Evolutionary conservation across 2,113 vertebrate genomes (phyloP).

Genomic region (Pardalotus punctatus): DNA sequence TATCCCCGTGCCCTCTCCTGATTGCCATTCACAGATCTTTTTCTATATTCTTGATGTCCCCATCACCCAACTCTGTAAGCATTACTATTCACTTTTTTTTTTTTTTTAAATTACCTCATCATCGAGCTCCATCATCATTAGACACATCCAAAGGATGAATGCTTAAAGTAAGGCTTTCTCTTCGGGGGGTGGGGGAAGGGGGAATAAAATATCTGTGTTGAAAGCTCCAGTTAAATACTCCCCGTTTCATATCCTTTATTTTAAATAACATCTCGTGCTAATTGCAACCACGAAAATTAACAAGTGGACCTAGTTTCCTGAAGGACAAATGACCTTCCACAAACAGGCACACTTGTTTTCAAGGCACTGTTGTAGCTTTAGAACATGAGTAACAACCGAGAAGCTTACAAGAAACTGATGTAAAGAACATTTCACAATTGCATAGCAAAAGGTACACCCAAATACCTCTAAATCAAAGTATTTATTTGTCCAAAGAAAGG

Average conservation of each 20-base stretch:
- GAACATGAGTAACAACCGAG: background rate
- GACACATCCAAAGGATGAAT: background rate
- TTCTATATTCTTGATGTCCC: background rate
- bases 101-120: background rate
- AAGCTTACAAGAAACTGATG: background rate
- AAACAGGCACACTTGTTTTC: accelerated
- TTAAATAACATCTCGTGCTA: constrained; percentile 36
- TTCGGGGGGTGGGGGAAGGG: background rate
- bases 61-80: background rate
- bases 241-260: background rate
- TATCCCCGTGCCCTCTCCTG: accelerated
- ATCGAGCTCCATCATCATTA: background rate
- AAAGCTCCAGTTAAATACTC: background rate
- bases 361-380: background rate
- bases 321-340: background rate
- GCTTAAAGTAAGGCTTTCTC: background rate
- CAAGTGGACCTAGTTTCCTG: background rate
- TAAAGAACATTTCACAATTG: background rate
- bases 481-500: background rate
- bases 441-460: background rate
- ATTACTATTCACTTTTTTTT: background rate
- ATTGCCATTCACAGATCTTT: background rate
- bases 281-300: background rate
- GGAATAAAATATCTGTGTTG: background rate
- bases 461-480: background rate